These are phyloP conservation scores for Marasmarcha lunaedactyla DNA, from an alignment of 2,888 invertebrate genomes.

Conservation along the genomic window DNA sequence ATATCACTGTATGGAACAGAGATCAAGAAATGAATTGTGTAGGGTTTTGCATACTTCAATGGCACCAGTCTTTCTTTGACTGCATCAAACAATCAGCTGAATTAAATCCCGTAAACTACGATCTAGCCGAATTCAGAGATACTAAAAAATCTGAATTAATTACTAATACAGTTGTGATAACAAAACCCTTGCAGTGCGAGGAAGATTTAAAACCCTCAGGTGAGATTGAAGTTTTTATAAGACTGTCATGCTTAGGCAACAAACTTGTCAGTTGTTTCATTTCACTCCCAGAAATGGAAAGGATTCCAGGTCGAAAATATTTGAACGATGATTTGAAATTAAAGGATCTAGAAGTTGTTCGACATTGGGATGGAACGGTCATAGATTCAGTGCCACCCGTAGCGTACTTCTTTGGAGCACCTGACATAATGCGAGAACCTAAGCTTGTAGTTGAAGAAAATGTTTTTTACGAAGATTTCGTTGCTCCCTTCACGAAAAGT, in stretches of 20 bases:
- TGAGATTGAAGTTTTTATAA: conserved; percentile 47
- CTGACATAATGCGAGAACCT: conserved; percentile 50
- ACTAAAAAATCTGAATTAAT: conserved; percentile 44
- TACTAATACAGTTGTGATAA: conserved; percentile 46
- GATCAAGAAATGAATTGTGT: conserved; percentile 50
- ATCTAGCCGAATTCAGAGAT: conserved; percentile 46
- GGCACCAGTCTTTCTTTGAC: conserved; percentile 51
- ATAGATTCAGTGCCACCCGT: conserved; percentile 52
- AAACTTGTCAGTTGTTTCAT: conserved; percentile 47
- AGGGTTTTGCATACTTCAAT: conserved; percentile 44
- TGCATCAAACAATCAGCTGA: conserved; percentile 39
- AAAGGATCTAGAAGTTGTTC: conserved; percentile 54
- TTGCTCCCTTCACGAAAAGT: conserved; percentile 47
- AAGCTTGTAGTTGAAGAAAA: conserved; percentile 34
- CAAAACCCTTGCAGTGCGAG: conserved; percentile 45
- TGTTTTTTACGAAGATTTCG: conserved; percentile 41
- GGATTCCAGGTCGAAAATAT: conserved; percentile 56
- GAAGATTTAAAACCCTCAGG: conserved; percentile 56
- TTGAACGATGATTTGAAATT: conserved; percentile 46
- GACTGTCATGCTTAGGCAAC: conserved; percentile 50
- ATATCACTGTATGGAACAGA: conserved; percentile 57
- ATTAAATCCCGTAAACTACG: conserved; percentile 48
- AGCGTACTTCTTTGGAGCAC: conserved; percentile 53
- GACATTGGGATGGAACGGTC: conserved; percentile 56
- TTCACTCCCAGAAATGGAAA: conserved; percentile 54